Base-by-base conservation (phyloP, 2,888 invertebrate species). In the Plebejus argus region DNA sequence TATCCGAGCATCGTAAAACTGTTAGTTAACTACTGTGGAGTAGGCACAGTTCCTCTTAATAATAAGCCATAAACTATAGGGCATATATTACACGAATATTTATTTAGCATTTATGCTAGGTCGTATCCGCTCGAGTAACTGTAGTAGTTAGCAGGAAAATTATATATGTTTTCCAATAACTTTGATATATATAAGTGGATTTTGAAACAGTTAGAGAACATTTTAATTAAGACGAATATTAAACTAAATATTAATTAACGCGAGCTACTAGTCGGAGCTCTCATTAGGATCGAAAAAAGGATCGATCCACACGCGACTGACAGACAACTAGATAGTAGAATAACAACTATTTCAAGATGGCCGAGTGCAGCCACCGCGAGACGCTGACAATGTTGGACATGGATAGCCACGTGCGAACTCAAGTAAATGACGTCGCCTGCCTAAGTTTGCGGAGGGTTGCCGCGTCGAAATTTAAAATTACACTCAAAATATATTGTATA, bases 311-410 rank as follows among this genome's bases (percentile, higher is more conserved):
- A 78, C 78, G 78, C 79, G 78, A 82, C 80, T 80, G 79, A 72
- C 70, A 35, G 78, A 81, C 82, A 78, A 82, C 82, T 82, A 81
- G 82, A 82, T 80, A 86, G 87, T 86, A 85, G 87, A 85, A 82
- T 81, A 83, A 85, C 87, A 82, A 88, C 88, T 91, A 89, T 91
- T 91, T 89, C 88, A 90, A 89, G 84, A 91, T 91, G 91, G 89
- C 89, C 84, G 87, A 84, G 81, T 88, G 87, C 88, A 71, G 89
- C 88, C 86, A 80, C 79, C 76, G 83, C 78, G 82, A 85, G 82
- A 84, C 83, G 85, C 86, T 87, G 90, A 87, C 88, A 88, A 84
- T 85, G 85, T 85, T 83, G 84, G 86, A 87, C 86, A 86, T 83
- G 83, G 82, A 82, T 82, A 81, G 86, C 87, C 90, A 91, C 89